Conservation (phyloP, 1,140 invertebrate genomes). For the Elymnias hypermnestra region DNA sequence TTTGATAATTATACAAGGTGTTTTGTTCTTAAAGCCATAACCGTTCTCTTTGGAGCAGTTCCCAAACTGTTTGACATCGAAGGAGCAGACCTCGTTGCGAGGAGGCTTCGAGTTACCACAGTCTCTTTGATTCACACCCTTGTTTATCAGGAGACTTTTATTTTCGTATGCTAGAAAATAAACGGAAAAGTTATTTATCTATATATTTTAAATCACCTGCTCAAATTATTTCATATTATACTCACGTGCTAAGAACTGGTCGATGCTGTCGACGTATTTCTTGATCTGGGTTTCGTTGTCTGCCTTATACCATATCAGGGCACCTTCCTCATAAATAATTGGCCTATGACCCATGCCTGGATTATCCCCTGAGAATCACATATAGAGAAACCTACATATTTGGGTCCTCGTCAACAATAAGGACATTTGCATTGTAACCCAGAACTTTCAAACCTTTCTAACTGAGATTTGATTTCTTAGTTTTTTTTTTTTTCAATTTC, state of each 20-base stretch:
- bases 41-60: conserved; percentile 79
- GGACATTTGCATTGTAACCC: no score
- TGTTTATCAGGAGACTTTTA: conserved; percentile 68
- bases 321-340: conserved; percentile 86
- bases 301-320: conserved; percentile 88
- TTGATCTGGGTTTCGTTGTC: conserved; percentile 80
- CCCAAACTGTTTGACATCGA: conserved; percentile 80
- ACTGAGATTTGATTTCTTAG: no score
- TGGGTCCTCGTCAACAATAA: no score
- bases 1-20: conserved; percentile 91
- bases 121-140: conserved; percentile 79
- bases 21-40: conserved; percentile 84
- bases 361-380: conserved; percentile 80
- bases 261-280: conserved; percentile 82
- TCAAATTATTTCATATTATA: no score
- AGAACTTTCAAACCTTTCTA: no score
- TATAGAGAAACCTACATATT: no score
- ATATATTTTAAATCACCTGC: no score
- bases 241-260: conserved; percentile 85
- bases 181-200: no score
- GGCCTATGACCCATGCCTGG: conserved; percentile 94
- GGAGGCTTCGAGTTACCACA: conserved; percentile 81
- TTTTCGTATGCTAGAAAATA: conserved; percentile 55
- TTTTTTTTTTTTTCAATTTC: no score
- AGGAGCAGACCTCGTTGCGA: conserved; percentile 82